A percentile compares a stretch with the other conserved stretches of the same genome.
These are phyloP conservation scores for Enteromius unitaeniatus DNA, from an alignment of 2,797 vertebrate species.

Conservation along the genomic window DNA sequence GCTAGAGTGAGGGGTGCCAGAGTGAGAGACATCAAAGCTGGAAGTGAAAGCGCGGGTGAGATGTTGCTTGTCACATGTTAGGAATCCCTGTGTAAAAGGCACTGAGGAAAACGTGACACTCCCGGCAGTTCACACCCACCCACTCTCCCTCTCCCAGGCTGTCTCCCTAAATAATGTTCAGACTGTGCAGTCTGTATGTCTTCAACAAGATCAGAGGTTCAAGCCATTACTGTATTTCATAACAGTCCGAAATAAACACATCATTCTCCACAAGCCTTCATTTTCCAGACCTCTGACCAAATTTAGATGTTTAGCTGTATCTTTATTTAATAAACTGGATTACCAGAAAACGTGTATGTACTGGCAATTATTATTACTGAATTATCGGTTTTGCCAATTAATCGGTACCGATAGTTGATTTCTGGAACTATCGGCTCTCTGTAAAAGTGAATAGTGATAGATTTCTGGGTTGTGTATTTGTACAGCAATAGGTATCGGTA, in stretches of 20 bases:
- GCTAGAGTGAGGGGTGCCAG: constrained; percentile 33
- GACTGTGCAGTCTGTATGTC: constrained; percentile 15
- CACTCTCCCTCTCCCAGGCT: constrained; percentile 1
- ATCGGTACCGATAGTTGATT: neutral
- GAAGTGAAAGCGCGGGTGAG: constrained; percentile 24
- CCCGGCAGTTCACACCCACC: constrained; percentile 36
- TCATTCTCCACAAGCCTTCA: neutral
- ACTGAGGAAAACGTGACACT: constrained; percentile 39
- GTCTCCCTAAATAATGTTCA: constrained; percentile 32
- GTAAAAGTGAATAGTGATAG: neutral
- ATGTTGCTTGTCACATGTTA: constrained; percentile 46
- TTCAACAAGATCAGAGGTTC: constrained; percentile 15
- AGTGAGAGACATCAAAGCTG: constrained; percentile 39
- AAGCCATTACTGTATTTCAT: constrained; percentile 8
- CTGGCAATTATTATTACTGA: neutral
- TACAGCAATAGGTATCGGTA: no score
- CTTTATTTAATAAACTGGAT: neutral
- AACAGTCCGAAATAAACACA: constrained; percentile 11
- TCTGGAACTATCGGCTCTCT: neutral
- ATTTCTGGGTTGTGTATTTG: neutral
- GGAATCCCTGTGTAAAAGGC: constrained; percentile 38
- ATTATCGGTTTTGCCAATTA: neutral
- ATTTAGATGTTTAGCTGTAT: neutral
- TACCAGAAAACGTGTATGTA: neutral
- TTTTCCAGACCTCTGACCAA: constrained; percentile 11